These are phyloP conservation scores for Chrysopilus asiliformis DNA, from an alignment of 2,888 invertebrate genomes.

Conservation along the genomic window DNA sequence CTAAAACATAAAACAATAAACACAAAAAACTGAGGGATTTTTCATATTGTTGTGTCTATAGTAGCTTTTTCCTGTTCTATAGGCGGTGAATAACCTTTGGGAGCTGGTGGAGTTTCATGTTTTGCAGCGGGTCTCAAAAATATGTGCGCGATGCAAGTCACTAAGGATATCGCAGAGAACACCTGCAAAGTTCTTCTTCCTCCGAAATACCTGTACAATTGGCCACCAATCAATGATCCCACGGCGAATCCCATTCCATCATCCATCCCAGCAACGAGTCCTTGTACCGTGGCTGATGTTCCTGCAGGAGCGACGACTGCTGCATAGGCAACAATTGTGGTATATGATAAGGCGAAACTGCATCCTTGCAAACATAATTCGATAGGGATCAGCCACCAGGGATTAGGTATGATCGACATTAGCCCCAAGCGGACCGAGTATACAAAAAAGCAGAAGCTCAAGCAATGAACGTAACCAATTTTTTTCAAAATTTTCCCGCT, in stretches of 20 bases:
- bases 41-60: too few species aligned
- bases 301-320: slow-evolving; percentile 53
- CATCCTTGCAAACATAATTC: slow-evolving; percentile 75
- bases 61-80: too few species aligned
- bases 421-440: slow-evolving; percentile 61
- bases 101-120: slow-evolving; percentile 17
- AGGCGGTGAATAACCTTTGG: slow-evolving; percentile 10
- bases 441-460: slow-evolving; percentile 63
- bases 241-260: slow-evolving; percentile 70
- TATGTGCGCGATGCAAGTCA: slow-evolving; percentile 31
- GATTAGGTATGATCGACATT: slow-evolving; percentile 61
- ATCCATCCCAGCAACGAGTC: slow-evolving; percentile 73
- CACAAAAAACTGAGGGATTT: too few species aligned
- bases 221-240: slow-evolving; percentile 61
- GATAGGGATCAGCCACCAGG: slow-evolving; percentile 70
- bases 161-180: slow-evolving; percentile 30
- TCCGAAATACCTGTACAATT: slow-evolving; percentile 49
- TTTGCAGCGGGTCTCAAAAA: slow-evolving; percentile 28
- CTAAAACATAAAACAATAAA: too few species aligned
- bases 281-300: slow-evolving; percentile 73
- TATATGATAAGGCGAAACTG: slow-evolving; percentile 74
- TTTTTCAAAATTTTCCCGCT: slow-evolving; percentile 62
- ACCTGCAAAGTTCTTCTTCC: slow-evolving; percentile 44
- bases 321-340: slow-evolving; percentile 63
- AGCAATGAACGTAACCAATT: slow-evolving; percentile 61